Evolutionary conservation across 2,113 vertebrate species (phyloP).

Genomic region (Eclectus roratus): DNA sequence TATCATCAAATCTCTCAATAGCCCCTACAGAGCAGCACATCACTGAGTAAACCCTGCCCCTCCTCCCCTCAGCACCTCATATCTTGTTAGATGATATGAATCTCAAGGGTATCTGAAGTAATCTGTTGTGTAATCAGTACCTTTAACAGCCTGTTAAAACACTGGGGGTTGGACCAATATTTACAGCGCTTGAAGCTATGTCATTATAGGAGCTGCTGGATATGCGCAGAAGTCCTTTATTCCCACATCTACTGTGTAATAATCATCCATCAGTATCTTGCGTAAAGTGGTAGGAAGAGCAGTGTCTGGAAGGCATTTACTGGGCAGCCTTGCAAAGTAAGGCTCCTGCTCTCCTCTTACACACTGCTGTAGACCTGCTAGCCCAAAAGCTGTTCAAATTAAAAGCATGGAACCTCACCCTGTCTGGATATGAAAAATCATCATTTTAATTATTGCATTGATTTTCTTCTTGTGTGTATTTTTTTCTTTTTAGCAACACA

Average conservation of each 20-base stretch:
- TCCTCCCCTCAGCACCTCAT: not conserved
- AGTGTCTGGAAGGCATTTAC: not conserved
- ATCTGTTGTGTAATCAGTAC: constrained; percentile 20
- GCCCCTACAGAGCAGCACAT: not conserved
- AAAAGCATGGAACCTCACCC: not conserved
- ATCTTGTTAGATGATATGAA: not conserved
- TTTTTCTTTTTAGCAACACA: not conserved
- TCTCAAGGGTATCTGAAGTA: constrained; percentile 4
- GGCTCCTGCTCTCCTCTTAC: not conserved
- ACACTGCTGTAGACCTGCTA: not conserved
- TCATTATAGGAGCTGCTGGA: not conserved
- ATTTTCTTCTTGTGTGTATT: not conserved
- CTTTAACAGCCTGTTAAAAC: not conserved
- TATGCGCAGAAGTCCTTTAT: not conserved
- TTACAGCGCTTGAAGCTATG: not conserved
- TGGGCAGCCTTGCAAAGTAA: not conserved
- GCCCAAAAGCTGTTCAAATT: not conserved
- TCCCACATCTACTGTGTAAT: not conserved
- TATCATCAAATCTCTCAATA: not conserved
- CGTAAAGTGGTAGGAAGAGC: not conserved
- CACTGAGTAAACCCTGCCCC: not conserved
- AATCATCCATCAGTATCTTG: not conserved
- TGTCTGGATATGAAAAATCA: not conserved
- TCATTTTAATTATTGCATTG: not conserved
- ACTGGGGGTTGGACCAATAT: not conserved